Conservation (phyloP, 1,140 invertebrate species). For the Achatina immaculata region DNA sequence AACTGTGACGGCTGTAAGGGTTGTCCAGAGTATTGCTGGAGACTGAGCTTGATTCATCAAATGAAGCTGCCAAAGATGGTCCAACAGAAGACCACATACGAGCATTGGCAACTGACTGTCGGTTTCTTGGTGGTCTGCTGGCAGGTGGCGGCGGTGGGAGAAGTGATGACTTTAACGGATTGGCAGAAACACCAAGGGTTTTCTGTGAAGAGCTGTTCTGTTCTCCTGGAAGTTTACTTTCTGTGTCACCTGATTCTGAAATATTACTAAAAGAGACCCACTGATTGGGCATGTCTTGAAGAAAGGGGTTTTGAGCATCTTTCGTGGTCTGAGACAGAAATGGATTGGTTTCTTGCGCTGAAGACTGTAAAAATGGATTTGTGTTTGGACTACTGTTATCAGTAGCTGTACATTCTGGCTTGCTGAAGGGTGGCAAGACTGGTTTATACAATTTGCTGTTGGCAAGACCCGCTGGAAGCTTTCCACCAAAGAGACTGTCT, state of each 20-base stretch:
- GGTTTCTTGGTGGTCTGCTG: neutral
- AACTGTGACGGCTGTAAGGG: conserved; percentile 21
- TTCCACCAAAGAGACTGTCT: neutral
- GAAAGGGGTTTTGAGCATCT: neutral
- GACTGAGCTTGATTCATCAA: conserved; percentile 7
- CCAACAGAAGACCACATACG: conserved; percentile 30
- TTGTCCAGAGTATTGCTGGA: neutral
- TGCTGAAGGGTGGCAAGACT: conserved; percentile 41
- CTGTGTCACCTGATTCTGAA: neutral
- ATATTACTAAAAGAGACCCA: neutral
- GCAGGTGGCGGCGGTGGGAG: conserved; percentile 3
- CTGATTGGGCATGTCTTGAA: neutral
- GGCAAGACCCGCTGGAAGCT: conserved; percentile 6
- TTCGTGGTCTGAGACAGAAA: neutral
- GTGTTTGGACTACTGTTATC: neutral
- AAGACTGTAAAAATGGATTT: conserved; percentile 4
- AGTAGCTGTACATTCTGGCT: neutral
- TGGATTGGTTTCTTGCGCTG: conserved; percentile 3
- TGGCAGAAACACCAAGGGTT: neutral
- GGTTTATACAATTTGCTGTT: conserved; percentile 39
- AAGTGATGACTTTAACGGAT: neutral
- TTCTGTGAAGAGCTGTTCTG: neutral
- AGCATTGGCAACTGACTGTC: neutral
- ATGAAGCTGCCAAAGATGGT: conserved; percentile 18
- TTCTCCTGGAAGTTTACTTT: neutral